Conservation (phyloP, 2,797 vertebrate species). For the Neomorphus geoffroyi region DNA sequence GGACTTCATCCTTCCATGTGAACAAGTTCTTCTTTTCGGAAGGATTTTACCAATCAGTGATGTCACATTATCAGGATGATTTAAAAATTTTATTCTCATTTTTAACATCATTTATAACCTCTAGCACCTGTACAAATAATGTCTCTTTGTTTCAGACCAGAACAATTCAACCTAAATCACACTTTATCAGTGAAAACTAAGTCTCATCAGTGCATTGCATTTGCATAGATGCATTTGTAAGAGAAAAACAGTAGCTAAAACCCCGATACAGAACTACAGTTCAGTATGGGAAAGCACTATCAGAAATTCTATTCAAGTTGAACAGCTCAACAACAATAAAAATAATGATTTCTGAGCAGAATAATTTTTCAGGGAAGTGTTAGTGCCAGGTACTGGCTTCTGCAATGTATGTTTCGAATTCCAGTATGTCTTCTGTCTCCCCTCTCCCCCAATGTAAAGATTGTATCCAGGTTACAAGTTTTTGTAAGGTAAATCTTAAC, state of each 20-base stretch:
- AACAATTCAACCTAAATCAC: neutral
- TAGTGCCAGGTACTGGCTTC: neutral
- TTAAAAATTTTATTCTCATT: neutral
- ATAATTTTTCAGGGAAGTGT: neutral
- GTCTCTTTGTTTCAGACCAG: neutral
- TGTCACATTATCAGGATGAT: neutral
- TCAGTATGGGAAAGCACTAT: neutral
- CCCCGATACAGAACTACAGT: neutral
- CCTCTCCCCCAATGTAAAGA: rapidly evolving
- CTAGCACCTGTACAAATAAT: neutral
- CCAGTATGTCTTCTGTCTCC: neutral
- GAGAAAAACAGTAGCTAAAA: neutral
- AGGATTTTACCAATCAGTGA: neutral
- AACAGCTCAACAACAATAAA: neutral
- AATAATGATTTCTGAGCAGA: neutral
- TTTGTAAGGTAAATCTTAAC: neutral
- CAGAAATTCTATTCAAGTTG: neutral
- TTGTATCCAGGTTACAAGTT: neutral
- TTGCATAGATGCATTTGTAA: neutral
- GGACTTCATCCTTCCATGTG: neutral
- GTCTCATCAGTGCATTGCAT: neutral
- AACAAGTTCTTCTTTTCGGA: neutral
- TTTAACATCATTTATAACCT: neutral
- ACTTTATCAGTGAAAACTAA: neutral
- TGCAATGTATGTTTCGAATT: neutral